These are phyloP conservation scores for Paramormyrops hopkinsi DNA, from an alignment of 2,797 vertebrate genomes.

Conservation along the genomic window DNA sequence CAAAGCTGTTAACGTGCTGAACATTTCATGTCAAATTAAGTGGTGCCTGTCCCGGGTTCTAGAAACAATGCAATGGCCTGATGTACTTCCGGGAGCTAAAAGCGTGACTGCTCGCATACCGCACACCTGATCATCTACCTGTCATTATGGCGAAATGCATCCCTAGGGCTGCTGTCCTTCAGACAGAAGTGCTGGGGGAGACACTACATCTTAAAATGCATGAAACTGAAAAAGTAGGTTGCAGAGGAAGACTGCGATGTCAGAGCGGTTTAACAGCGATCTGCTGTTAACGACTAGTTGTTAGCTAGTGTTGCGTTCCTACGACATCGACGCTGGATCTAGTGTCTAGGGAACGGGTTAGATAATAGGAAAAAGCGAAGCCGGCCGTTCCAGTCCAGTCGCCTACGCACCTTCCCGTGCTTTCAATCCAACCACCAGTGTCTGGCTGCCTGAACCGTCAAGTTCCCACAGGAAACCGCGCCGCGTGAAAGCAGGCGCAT, in stretches of 20 bases:
- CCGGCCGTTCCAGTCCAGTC: not conserved
- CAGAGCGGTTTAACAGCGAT: not conserved
- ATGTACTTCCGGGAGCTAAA: not conserved
- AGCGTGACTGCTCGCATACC: not conserved
- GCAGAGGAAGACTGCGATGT: not conserved
- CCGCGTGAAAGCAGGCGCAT: not conserved
- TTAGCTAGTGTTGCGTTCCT: not conserved
- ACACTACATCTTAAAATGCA: not conserved
- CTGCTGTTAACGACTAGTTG: not conserved
- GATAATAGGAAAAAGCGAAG: not conserved
- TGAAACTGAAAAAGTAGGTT: not conserved
- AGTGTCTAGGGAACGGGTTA: not conserved
- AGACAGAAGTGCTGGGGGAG: not conserved
- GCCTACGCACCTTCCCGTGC: not conserved
- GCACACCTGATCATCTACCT: not conserved
- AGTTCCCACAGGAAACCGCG: conserved; percentile 4
- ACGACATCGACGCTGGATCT: not conserved
- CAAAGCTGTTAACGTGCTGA: not conserved
- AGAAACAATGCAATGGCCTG: not conserved
- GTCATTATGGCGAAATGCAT: not conserved
- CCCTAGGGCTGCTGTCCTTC: not conserved
- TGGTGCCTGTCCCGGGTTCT: not conserved
- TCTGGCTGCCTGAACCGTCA: not conserved
- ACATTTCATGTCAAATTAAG: not conserved
- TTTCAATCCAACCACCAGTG: not conserved